These are phyloP conservation scores for Callithrix jacchus DNA, from an alignment of 2,113 vertebrate species.

Conservation along the genomic window DNA sequence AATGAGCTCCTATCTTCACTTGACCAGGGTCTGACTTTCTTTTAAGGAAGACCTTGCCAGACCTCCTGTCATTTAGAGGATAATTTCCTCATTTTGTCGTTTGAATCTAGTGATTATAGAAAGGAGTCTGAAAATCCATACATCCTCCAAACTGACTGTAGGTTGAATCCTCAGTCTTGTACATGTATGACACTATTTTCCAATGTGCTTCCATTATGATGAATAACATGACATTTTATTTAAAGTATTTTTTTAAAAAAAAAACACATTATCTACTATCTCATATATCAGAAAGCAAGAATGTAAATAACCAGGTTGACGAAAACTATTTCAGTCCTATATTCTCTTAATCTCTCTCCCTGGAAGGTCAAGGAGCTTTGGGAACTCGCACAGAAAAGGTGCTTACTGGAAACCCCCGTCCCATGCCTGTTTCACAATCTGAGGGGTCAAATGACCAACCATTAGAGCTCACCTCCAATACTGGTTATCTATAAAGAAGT, in stretches of 20 bases:
- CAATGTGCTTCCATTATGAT: not conserved
- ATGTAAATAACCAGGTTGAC: not conserved
- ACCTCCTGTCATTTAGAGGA: not conserved
- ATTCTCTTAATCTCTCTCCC: not conserved
- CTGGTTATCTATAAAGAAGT: slow-evolving; percentile 88
- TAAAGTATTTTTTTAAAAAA: not conserved
- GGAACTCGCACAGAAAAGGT: not conserved
- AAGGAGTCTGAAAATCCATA: not conserved
- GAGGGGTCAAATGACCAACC: not conserved
- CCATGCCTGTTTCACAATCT: not conserved
- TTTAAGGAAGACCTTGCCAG: not conserved
- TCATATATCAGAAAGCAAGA: not conserved
- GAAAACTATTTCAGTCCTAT: not conserved
- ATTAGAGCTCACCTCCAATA: slow-evolving; percentile 92
- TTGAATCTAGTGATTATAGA: not conserved
- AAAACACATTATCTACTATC: not conserved
- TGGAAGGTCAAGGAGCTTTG: not conserved
- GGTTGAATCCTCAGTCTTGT: not conserved
- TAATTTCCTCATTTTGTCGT: not conserved
- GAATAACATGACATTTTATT: not conserved
- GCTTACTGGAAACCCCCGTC: not conserved
- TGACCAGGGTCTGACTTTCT: not conserved
- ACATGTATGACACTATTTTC: not conserved
- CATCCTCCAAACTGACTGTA: not conserved
- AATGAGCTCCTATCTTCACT: not conserved